These are phyloP conservation scores for Manduca sexta DNA, from an alignment of 1,140 invertebrate species.

Conservation along the genomic window DNA sequence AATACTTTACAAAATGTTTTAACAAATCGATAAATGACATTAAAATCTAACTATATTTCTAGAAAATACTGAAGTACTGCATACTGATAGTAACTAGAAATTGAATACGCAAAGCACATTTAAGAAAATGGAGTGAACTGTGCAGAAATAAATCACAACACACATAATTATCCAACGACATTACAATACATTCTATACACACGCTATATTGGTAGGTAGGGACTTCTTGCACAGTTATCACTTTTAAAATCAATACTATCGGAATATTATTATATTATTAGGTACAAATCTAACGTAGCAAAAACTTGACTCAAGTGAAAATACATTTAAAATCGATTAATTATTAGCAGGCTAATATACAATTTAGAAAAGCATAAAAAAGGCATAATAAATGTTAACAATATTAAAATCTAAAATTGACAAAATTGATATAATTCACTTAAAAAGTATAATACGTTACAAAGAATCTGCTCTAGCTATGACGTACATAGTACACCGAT, in stretches of 20 bases:
- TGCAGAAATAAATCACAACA: conserved; percentile 28
- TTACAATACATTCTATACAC: too few relatives aligned
- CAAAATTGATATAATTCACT: conserved; percentile 71
- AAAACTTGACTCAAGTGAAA: too few relatives aligned
- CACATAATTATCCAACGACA: conserved; percentile 6
- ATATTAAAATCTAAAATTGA: conserved; percentile 71
- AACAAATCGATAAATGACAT: conserved; percentile 47
- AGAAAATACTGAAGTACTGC: conserved; percentile 61
- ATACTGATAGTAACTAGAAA: conserved; percentile 37
- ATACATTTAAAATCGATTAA: too few relatives aligned
- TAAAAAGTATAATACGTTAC: conserved; percentile 48
- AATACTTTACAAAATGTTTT: conserved; percentile 66
- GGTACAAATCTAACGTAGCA: too few relatives aligned
- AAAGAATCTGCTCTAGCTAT: conserved; percentile 50
- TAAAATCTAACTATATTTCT: conserved; percentile 61
- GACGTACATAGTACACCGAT: conserved; percentile 5
- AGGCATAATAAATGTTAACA: conserved; percentile 48
- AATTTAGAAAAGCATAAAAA: not conserved
- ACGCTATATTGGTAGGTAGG: conserved; percentile 10
- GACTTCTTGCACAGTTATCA: conserved; percentile 58
- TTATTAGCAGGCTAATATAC: not conserved
- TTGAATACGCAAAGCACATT: conserved; percentile 34
- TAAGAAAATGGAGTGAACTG: conserved; percentile 3
- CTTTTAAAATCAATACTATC: conserved; percentile 33
- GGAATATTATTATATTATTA: too few relatives aligned